Evolutionary conservation across 2,113 vertebrate genomes (phyloP), one percentile per base, ranked within the genome.

Genomic region (Antigone vipio): DNA sequence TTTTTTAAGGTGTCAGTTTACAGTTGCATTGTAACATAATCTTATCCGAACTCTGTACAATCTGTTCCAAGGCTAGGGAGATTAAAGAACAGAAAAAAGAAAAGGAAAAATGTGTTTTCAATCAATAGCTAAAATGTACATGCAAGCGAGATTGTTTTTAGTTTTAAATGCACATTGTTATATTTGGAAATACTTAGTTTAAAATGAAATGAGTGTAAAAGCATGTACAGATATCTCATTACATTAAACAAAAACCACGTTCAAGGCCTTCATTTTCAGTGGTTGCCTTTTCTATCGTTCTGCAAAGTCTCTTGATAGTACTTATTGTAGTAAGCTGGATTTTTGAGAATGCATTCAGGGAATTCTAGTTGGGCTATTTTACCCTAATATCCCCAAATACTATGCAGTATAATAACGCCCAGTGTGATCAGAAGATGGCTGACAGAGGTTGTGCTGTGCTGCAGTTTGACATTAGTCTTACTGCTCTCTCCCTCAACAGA

Each of bases 1-100:
- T 77, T 95, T 87, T 95, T 94, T 86, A 91, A 92, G 76, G 88
- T 88, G 73, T 87, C 88, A 42, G 40, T 93, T 95, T 97, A 76
- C 64, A 73, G 79, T 91, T 81, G 52, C 32, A 69, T 91, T 96
- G 56, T 93, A 92, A 94, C 23, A 60, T 14, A n/a, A 90, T 82
- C 89, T 97, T 92, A 87, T 59, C 81, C 5, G 22, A 88, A 88
- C 17, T 22, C 47, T 5, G 16, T 72, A 55, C 68, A 85, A 55
- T 96, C 91, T 96, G 92, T 85, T 95, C 50, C 73, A 85, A 71
- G 87, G 47, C 35, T 89, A 88, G n/a, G 30, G 44, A 95, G 92
- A 60, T 94, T 40, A 79, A 94, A 88, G 81, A 78, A 38, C 9
- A 88, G 45, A 60, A 90, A 92, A 87, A 71, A 45, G 11, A 60